phyloP scores from a whole-genome alignment of 2,888 invertebrate genomes.

The Camptogramma bilineatum region DNA sequence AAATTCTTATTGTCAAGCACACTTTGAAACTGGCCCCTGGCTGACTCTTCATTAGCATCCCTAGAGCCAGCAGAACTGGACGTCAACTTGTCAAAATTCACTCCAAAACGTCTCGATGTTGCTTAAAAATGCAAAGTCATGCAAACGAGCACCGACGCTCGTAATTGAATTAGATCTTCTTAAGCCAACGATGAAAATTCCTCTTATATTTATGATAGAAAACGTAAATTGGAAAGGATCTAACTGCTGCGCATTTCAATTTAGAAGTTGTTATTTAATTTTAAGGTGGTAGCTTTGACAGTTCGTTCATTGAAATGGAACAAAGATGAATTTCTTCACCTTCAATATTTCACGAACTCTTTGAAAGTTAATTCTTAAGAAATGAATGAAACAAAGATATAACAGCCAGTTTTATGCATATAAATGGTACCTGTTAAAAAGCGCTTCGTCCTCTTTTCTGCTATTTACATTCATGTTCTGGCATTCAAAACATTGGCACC shows the following conservation, averaged over 20 bases:
- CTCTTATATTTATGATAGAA: slow-evolving; percentile 67
- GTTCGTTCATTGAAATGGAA: slow-evolving; percentile 42
- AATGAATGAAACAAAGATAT: background rate
- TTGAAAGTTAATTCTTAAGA: slow-evolving; percentile 8
- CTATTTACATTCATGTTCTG: background rate
- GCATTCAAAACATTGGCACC: background rate
- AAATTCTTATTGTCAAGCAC: slow-evolving; percentile 37
- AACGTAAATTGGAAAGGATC: slow-evolving; percentile 69
- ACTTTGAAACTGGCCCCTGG: slow-evolving; percentile 30
- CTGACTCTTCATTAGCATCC: slow-evolving; percentile 51
- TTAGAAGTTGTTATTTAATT: slow-evolving; percentile 65
- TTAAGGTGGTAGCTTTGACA: slow-evolving; percentile 45
- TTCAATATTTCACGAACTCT: slow-evolving; percentile 31
- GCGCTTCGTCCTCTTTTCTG: background rate
- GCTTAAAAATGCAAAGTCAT: slow-evolving; percentile 83
- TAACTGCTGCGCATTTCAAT: slow-evolving; percentile 71
- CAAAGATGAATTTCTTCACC: slow-evolving; percentile 41
- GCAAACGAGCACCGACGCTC: slow-evolving; percentile 78
- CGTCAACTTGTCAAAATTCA: slow-evolving; percentile 74
- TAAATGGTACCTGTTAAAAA: background rate
- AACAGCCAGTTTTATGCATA: background rate
- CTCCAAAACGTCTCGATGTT: slow-evolving; percentile 67
- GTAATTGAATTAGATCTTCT: slow-evolving; percentile 80
- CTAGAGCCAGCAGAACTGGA: slow-evolving; percentile 50
- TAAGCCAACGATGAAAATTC: slow-evolving; percentile 73